Evolutionary conservation across 2,797 vertebrate genomes (phyloP), one percentile per base, ranked within the genome.

Genomic region (Anniella stebbinsi): DNA sequence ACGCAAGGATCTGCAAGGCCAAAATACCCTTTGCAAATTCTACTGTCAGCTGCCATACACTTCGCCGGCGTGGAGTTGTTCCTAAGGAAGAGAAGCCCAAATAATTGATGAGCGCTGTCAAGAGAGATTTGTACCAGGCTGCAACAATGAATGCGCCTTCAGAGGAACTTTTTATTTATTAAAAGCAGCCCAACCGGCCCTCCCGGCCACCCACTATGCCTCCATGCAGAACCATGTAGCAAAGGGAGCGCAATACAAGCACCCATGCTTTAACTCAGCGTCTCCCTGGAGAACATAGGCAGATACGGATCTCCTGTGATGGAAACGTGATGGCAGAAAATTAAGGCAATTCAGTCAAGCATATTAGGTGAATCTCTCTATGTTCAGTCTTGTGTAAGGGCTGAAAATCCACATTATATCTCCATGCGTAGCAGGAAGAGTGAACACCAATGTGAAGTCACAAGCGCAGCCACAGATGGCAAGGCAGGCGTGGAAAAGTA

Each of bases 101-200:
- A 78, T 87, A 87, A 87, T 87, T 78, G 75, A 78, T 87, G 51
- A 78, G 86, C 1, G 2, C 45, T 87, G 86, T 78, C 86, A 87
- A 30, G 57, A 87, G 86, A 78, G 86, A 87, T 87, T 87, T 78
- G 75, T 87, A 87, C 86, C 75, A 48, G 57, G 36, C 75, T 25
- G 7, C 30, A 63, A 87, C 73, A 67, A 78, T 12, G 75, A 78
- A 25, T 72, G 15, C 33, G 54, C 51, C 54, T 86, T 41, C 33
- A 86, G 75, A 51, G 41, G 86, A 67, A 67, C 38, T 45, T 78
- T 77, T 87, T 86, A 76, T 86, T 76, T 63, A 86, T 86, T 86
- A 63, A 63, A 30, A 41, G 54, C 51, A 51, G 54, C 33, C 8
- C 36, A 36, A 2, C 15, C 28, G 6, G 23, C 25, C 17, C 3